Conservation (phyloP, 92 coral and sea anemone species). For the Parazoanthus swiftii region DNA sequence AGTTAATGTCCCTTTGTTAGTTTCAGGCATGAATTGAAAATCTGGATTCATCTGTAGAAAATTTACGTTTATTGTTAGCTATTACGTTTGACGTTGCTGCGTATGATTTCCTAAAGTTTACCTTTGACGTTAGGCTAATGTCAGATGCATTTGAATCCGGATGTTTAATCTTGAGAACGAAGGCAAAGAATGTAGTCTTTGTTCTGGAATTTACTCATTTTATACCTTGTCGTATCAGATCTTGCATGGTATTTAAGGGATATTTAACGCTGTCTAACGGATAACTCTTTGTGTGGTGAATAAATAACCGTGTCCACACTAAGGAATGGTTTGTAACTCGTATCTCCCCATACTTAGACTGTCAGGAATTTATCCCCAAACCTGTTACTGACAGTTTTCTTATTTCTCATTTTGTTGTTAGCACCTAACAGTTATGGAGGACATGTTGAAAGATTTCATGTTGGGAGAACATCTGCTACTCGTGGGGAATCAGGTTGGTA, state of each 20-base stretch:
- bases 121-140: too few species aligned
- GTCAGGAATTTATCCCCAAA: background rate
- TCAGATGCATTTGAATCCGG: too few species aligned
- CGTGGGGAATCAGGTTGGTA: conserved; percentile 94
- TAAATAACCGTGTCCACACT: background rate
- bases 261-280: too few species aligned
- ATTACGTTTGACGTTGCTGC: background rate
- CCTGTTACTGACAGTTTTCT: background rate
- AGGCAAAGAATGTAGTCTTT: too few species aligned
- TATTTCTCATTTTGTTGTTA: conserved; percentile 10
- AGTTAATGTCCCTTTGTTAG: too few species aligned
- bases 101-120: background rate
- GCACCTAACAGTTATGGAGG: conserved; percentile 95
- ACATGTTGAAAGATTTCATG: conserved; percentile 95
- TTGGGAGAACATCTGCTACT: conserved; percentile 95
- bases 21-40: background rate
- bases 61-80: background rate
- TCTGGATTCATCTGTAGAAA: background rate
- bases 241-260: too few species aligned
- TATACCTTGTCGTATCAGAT: too few species aligned
- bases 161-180: too few species aligned
- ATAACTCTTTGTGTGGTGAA: too few species aligned
- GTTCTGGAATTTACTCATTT: too few species aligned
- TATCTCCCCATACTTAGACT: background rate
- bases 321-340: background rate